phyloP scores from a whole-genome alignment of 2,113 vertebrate genomes.

The Arothron firmamentum region DNA sequence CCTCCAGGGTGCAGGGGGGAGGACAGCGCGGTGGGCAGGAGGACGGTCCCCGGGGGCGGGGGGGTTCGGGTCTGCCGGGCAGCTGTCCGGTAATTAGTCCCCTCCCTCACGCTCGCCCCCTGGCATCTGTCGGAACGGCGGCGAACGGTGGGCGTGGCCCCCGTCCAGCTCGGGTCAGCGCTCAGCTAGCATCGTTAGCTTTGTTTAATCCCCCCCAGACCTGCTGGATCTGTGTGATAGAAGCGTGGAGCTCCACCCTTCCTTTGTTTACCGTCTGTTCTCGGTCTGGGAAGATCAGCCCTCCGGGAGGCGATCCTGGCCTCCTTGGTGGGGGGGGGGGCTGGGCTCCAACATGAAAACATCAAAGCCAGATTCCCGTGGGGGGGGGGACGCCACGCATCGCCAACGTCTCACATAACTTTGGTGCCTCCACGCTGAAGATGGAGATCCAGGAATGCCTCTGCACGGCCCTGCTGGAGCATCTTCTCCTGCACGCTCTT shows the following conservation, averaged over 20 bases:
- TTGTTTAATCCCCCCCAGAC: slow-evolving; percentile 68
- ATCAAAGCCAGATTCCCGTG: slow-evolving; percentile 8
- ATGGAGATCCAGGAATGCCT: slow-evolving; percentile 45
- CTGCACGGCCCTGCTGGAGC: slow-evolving; percentile 18
- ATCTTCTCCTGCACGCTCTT: background rate
- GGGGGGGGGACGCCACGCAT: too few species aligned
- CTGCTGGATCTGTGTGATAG: slow-evolving; percentile 45
- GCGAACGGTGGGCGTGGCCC: slow-evolving; percentile 64
- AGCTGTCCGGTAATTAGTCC: slow-evolving; percentile 81
- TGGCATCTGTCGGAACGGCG: slow-evolving; percentile 69
- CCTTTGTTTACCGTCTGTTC: too few species aligned
- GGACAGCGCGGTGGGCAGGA: slow-evolving; percentile 59
- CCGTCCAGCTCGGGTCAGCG: slow-evolving; percentile 64
- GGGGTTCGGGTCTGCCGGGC: slow-evolving; percentile 72
- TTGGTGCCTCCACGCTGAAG: too few species aligned
- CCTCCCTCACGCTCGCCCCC: slow-evolving; percentile 68
- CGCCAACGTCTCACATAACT: too few species aligned
- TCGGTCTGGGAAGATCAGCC: too few species aligned
- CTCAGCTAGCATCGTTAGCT: slow-evolving; percentile 69
- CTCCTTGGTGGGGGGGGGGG: too few species aligned
- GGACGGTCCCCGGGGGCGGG: slow-evolving; percentile 63
- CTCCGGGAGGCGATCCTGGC: too few species aligned
- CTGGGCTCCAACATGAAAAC: slow-evolving; percentile 31
- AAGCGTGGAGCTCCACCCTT: too few species aligned
- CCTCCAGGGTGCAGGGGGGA: slow-evolving; percentile 46